phyloP scores from a whole-genome alignment of 2,113 vertebrate species.

The Cyanoramphus novaezelandiae region DNA sequence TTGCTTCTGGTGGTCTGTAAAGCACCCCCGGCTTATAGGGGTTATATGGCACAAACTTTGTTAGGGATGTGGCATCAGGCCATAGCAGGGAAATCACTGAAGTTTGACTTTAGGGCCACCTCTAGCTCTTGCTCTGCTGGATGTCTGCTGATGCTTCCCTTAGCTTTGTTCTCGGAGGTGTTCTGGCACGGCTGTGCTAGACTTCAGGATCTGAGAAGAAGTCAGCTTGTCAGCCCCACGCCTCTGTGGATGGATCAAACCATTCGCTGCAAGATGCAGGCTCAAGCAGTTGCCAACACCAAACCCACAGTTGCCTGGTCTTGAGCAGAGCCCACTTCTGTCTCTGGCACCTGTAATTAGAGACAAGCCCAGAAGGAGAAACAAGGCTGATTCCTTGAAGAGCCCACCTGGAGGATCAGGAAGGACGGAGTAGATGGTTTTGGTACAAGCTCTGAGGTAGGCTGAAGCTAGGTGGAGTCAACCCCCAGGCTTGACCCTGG shows the following conservation, averaged over 20 bases:
- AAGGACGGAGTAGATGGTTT: background rate
- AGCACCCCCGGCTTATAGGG: background rate
- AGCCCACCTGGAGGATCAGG: background rate
- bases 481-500: background rate
- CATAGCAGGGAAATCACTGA: background rate
- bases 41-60: background rate
- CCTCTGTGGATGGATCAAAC: accelerated
- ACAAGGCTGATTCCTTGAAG: background rate
- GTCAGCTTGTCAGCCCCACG: background rate
- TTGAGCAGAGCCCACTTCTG: background rate
- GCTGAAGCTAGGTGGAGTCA: background rate
- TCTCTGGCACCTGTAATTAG: background rate
- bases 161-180: background rate
- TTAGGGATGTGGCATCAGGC: background rate
- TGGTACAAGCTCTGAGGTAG: background rate
- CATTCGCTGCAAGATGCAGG: background rate
- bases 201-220: background rate
- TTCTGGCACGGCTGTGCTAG: background rate
- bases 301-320: background rate
- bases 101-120: background rate
- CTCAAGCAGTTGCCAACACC: background rate
- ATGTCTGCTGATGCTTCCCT: background rate
- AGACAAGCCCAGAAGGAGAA: background rate
- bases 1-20: background rate
- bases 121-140: background rate